Base-by-base conservation (phyloP, 2,797 vertebrate species). In the Chiroxiphia lanceolata region DNA sequence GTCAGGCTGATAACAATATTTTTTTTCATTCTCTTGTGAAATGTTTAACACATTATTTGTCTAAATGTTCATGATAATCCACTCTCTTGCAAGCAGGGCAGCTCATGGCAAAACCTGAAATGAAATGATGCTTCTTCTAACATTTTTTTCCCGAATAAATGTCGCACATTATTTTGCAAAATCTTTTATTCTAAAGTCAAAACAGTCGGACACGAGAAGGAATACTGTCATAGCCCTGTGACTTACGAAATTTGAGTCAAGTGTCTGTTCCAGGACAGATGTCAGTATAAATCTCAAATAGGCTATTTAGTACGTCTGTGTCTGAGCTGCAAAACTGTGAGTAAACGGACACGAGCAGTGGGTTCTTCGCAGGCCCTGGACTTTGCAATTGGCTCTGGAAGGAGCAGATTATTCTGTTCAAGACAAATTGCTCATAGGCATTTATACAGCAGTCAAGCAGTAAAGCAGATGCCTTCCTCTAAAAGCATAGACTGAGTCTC, bases 261-360 rank as follows among this genome's bases (percentile, higher is more conserved):
- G 9, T 4, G 20, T 40, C 36, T 50, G 44, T 12, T 83, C 26
- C 53, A 83, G 47, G 34, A 33, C 40, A 75, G 53, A 69, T 15
- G 18, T 50, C 36, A 31, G 31, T 3, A 3, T 26, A 65, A 70
- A 61, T 50, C 48, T 36, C 17, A 3, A 50, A 25, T 1, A 13
- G 34, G 18, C 5, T 33, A 4, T 13, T 91, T 6, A 15, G 15
- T 13, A 11, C 1, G 7, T 40, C 21, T 29, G n/a, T 63, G 59
- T 40, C 63, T 6, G 9, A 72, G 29, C 3, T 13, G 18, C 38
- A 27, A 44, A 86, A 76, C 1, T 11, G 0, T 4, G 15, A 69
- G 29, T 9, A 71, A 14, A 68, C 15, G 60, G 50, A 29, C 53
- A 57, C 0, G 0, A 71, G 29, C 4, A n/a, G 25, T 3, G 19